Percentiles rank a stretch among this genome's conserved stretches.
phyloP scores from a whole-genome alignment of 2,113 vertebrate species.

The Carlito syrichta region DNA sequence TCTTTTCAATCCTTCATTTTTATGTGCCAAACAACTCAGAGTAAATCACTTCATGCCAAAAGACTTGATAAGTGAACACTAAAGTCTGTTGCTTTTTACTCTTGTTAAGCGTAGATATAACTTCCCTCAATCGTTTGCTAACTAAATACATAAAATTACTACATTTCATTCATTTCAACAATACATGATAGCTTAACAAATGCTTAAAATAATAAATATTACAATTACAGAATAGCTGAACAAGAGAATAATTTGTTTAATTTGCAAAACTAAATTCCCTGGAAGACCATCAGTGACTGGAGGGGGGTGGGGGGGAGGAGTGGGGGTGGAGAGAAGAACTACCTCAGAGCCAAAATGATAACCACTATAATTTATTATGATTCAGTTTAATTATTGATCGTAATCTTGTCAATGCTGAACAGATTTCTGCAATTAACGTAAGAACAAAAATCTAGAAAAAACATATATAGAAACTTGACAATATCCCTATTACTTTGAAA shows the following conservation, averaged over 20 bases:
- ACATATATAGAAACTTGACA: not conserved
- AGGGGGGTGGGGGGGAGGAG: not conserved
- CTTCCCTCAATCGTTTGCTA: not conserved
- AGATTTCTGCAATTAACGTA: not conserved
- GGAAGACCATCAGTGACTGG: not conserved
- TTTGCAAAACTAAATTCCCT: constrained; percentile 8
- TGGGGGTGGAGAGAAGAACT: too few species aligned
- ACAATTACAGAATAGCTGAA: not conserved
- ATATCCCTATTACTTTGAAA: not conserved
- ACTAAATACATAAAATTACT: not conserved
- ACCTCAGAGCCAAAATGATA: not conserved
- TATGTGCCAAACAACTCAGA: not conserved
- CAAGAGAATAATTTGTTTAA: not conserved
- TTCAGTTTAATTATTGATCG: not conserved
- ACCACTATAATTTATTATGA: not conserved
- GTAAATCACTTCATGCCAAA: not conserved
- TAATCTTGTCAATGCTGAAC: not conserved
- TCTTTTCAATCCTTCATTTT: not conserved
- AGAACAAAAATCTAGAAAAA: too few species aligned
- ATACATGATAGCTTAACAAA: not conserved
- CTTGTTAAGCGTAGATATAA: not conserved
- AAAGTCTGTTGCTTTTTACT: not conserved
- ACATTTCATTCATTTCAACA: not conserved
- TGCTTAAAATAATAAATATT: not conserved
- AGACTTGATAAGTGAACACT: not conserved